A percentile compares a stretch with the other conserved stretches of the same genome.
Conservation (phyloP, 2,113 vertebrate species). For the Tetrao urogallus region DNA sequence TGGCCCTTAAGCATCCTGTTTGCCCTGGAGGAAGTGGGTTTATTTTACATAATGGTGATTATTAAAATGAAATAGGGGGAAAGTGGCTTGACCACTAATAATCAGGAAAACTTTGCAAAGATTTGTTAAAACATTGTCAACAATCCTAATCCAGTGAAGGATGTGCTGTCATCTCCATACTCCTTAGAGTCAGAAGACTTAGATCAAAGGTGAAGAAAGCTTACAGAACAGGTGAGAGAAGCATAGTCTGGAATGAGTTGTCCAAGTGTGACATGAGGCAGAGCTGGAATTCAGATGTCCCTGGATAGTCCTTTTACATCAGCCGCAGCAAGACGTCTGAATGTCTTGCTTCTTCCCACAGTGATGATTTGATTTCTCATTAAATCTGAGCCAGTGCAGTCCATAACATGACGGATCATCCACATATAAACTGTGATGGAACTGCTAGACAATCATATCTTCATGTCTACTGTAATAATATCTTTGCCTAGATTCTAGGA, state of each 20-base stretch:
- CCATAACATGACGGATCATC: background rate
- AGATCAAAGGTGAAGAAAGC: background rate
- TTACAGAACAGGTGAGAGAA: background rate
- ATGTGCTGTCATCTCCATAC: background rate
- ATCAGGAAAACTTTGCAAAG: background rate
- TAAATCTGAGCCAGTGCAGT: background rate
- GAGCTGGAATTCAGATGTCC: background rate
- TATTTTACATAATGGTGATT: background rate
- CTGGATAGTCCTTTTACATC: background rate
- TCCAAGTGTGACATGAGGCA: background rate
- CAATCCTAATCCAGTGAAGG: background rate
- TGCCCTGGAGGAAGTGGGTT: background rate
- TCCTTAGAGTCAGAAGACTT: background rate
- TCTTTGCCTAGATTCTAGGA: background rate
- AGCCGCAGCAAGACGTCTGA: background rate
- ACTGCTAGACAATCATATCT: background rate
- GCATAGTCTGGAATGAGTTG: background rate
- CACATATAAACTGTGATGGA: background rate
- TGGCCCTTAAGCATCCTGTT: background rate
- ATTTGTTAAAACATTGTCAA: background rate
- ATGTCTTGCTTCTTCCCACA: background rate
- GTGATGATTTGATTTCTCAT: background rate
- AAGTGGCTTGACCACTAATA: background rate
- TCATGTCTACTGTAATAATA: background rate
- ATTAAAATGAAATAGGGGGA: fast-evolving